These are phyloP conservation scores for Tylochromis polylepis DNA, from an alignment of 2,113 vertebrate species.

Conservation along the genomic window DNA sequence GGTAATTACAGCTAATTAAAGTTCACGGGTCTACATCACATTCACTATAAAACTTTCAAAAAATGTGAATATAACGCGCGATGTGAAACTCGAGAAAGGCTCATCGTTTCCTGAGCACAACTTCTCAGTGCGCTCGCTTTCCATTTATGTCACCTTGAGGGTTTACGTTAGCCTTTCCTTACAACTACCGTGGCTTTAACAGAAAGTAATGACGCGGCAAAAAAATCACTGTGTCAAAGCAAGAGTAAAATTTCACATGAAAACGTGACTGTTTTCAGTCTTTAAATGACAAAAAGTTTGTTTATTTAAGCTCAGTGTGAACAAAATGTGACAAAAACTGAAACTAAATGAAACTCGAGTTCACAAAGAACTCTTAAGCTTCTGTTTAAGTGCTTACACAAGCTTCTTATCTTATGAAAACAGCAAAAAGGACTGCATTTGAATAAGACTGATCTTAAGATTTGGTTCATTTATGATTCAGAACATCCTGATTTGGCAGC, in stretches of 20 bases:
- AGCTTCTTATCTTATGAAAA: neutral
- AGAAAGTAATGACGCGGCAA: neutral
- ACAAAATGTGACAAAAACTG: neutral
- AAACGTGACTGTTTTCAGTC: neutral
- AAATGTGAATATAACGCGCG: neutral
- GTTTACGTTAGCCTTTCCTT: neutral
- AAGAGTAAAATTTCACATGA: neutral
- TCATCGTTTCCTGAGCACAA: neutral
- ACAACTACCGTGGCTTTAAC: neutral
- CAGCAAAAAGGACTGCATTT: neutral
- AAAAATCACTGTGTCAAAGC: neutral
- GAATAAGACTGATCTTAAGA: neutral
- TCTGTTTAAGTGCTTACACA: neutral
- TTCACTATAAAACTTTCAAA: neutral
- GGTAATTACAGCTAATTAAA: neutral
- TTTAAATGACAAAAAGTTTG: neutral
- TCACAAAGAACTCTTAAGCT: neutral
- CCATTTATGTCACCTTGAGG: neutral
- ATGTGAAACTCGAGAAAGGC: neutral
- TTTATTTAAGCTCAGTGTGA: neutral
- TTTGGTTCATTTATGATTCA: neutral
- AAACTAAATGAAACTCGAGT: neutral
- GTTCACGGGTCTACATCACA: neutral
- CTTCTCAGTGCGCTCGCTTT: neutral
- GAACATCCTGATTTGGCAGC: neutral